These are phyloP conservation scores for Oikopleura albicans DNA, from an alignment of 23 tunicate species.

Conservation along the genomic window DNA sequence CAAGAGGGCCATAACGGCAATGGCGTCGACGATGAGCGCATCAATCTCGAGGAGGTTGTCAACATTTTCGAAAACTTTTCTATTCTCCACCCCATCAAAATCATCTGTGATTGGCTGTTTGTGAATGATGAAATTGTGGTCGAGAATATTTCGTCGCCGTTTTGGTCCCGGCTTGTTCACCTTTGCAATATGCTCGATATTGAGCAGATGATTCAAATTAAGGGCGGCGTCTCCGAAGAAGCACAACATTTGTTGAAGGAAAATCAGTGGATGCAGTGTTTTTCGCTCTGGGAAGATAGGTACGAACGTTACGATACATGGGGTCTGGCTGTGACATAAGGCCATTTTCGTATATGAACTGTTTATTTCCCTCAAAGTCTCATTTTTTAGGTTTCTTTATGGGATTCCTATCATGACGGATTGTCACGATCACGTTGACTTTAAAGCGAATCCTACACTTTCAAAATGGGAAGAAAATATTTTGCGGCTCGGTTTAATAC, in stretches of 20 bases:
- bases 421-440: slow-evolving; percentile 13
- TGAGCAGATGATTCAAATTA: not conserved
- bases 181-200: not conserved
- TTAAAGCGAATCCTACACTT: not conserved
- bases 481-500: not conserved
- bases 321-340: too few species aligned
- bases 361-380: too few species aligned
- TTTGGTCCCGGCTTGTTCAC: not conserved
- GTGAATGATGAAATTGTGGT: not conserved
- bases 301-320: too few species aligned
- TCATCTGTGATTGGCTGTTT: slow-evolving; percentile 1
- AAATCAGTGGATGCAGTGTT: not conserved
- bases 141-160: not conserved
- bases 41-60: not conserved
- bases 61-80: not conserved
- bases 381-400: not conserved
- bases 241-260: not conserved
- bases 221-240: not conserved
- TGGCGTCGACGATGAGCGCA: not conserved
- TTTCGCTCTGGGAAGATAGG: slow-evolving; percentile 16
- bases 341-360: too few species aligned
- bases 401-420: slow-evolving; percentile 5
- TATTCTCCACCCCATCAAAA: not conserved
- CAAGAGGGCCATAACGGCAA: not conserved
- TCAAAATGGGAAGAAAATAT: slow-evolving; percentile 6